phyloP scores from a whole-genome alignment of 2,797 vertebrate genomes.

The Melopsittacus undulatus region DNA sequence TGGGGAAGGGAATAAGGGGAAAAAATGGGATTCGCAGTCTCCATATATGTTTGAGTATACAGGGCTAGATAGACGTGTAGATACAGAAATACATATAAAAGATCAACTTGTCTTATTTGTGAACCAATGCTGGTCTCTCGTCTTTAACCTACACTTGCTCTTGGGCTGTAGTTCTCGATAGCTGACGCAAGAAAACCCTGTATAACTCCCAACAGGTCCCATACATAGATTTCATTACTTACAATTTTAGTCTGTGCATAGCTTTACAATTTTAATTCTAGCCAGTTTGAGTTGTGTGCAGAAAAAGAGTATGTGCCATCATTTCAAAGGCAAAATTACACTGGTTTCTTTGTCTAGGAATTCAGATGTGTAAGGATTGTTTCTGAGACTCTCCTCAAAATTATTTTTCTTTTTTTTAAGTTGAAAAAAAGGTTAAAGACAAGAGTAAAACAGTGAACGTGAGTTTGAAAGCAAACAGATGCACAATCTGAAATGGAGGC shows the following conservation, averaged over 20 bases:
- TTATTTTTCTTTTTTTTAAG: neutral
- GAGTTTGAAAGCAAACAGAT: neutral
- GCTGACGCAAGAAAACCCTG: neutral
- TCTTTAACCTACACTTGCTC: neutral
- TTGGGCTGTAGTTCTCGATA: neutral
- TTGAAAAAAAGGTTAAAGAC: neutral
- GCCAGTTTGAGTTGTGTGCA: neutral
- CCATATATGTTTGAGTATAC: neutral
- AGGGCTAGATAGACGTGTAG: neutral
- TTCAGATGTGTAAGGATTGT: neutral
- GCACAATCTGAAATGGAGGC: neutral
- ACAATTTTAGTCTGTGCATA: neutral
- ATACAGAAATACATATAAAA: neutral
- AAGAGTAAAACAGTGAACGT: neutral
- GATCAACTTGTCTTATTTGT: neutral
- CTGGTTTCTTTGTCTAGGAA: neutral
- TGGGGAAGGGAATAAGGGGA: neutral
- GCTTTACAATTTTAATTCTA: neutral
- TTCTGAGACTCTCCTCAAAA: neutral
- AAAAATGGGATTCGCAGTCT: neutral
- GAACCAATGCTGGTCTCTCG: neutral
- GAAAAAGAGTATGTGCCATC: neutral
- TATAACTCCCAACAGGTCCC: neutral
- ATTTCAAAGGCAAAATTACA: neutral
- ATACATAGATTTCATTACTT: accelerated